A percentile compares a stretch with the other conserved stretches of the same genome.
Conservation (phyloP, 2,888 invertebrate species). For the Plutella xylostella region DNA sequence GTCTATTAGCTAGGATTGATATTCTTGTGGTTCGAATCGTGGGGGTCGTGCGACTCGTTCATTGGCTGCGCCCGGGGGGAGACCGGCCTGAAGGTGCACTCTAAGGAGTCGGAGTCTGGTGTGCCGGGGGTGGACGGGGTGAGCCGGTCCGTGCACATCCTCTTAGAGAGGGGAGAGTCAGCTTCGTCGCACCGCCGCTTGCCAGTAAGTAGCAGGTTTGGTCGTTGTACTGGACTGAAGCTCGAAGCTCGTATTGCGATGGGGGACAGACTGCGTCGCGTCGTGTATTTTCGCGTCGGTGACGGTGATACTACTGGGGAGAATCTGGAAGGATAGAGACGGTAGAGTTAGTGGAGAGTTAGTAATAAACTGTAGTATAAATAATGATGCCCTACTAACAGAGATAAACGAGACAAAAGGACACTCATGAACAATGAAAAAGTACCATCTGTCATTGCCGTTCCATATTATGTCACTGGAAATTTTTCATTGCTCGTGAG, state of each 20-base stretch:
- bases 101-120: conserved; percentile 56
- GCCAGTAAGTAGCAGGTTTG: conserved; percentile 55
- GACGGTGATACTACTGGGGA: conserved; percentile 80
- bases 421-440: too few species aligned
- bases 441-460: too few species aligned
- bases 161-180: conserved; percentile 56
- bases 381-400: too few species aligned
- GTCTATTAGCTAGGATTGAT: conserved; percentile 57
- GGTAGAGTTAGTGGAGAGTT: too few species aligned
- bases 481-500: too few species aligned
- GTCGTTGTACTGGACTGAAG: conserved; percentile 74
- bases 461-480: too few species aligned
- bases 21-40: conserved; percentile 41
- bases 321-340: conserved; percentile 48
- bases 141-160: conserved; percentile 43
- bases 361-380: too few species aligned
- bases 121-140: conserved; percentile 56
- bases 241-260: conserved; percentile 85
- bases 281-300: conserved; percentile 86
- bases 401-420: too few species aligned
- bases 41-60: conserved; percentile 34
- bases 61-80: conserved; percentile 50
- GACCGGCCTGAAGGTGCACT: conserved; percentile 63
- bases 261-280: conserved; percentile 88
- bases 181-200: conserved; percentile 76